Percentiles rank a stretch among this genome's conserved stretches.
Conservation (phyloP, 1,140 invertebrate species). For the Ostrea denselamellosa region DNA sequence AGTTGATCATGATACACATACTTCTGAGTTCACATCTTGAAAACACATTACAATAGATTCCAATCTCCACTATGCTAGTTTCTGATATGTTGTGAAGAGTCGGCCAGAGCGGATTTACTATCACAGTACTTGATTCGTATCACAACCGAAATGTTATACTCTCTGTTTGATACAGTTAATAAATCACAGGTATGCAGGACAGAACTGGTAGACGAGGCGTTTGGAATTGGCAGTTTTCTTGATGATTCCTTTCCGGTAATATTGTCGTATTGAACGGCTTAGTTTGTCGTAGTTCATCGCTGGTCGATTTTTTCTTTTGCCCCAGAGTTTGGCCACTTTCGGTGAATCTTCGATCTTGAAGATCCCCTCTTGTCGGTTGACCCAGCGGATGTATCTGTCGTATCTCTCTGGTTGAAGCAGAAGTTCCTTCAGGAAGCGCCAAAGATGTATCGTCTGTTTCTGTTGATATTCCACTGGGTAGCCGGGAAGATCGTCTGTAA, state of each 20-base stretch:
- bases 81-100: slow-evolving; percentile 4
- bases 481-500: neutral
- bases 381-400: slow-evolving; percentile 96
- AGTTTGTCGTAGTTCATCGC: slow-evolving; percentile 99
- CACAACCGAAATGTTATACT: slow-evolving; percentile 11
- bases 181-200: slow-evolving; percentile 87
- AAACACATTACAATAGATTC: no score
- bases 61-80: no score
- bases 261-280: slow-evolving; percentile 97
- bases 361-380: slow-evolving; percentile 89
- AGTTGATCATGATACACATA: no score
- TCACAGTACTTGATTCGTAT: slow-evolving; percentile 1
- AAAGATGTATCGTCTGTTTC: slow-evolving; percentile 90
- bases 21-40: no score
- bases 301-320: slow-evolving; percentile 96
- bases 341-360: slow-evolving; percentile 99
- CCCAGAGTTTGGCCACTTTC: slow-evolving; percentile 96
- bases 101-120: neutral
- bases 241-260: slow-evolving; percentile 99
- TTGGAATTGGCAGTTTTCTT: slow-evolving; percentile 99
- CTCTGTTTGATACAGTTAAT: neutral
- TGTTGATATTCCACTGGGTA: slow-evolving; percentile 55
- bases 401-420: slow-evolving; percentile 91
- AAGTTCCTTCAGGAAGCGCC: slow-evolving; percentile 99
- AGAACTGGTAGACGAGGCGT: slow-evolving; percentile 99